Percentiles rank a stretch among this genome's conserved stretches.
Conservation (phyloP, 2,113 vertebrate species). For the Neolamprologus hecqui region DNA sequence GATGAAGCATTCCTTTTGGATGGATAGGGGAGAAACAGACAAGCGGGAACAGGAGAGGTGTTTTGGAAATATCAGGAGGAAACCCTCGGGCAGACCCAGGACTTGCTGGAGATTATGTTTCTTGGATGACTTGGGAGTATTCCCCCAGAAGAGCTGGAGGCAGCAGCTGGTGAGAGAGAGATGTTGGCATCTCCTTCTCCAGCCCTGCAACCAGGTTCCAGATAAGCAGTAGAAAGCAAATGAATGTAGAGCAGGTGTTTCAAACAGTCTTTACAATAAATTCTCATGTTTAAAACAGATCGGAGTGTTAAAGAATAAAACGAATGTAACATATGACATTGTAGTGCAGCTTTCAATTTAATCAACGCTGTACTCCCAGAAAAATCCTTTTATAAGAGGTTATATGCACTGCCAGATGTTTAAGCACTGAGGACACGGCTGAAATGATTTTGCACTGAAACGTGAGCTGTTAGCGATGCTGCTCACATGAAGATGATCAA, state of each 20-base stretch:
- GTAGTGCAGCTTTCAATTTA: not conserved
- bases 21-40: not conserved
- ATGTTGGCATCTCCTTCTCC: not conserved
- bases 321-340: not conserved
- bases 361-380: not conserved
- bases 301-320: not conserved
- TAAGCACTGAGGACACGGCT: not conserved
- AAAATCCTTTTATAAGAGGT: not conserved
- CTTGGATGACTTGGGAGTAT: not conserved
- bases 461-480: not conserved
- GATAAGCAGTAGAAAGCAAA: not conserved
- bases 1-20: not conserved
- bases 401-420: not conserved
- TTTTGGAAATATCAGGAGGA: not conserved
- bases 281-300: fast-evolving
- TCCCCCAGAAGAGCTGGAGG: not conserved
- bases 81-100: not conserved
- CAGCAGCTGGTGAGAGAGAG: not conserved
- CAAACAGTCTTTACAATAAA: not conserved
- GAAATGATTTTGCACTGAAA: not conserved
- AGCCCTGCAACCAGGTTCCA: not conserved
- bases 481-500: not conserved
- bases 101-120: not conserved
- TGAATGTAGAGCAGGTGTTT: not conserved
- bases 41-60: not conserved